A percentile compares a stretch with the other conserved stretches of the same genome.
phyloP scores from a whole-genome alignment of 2,113 vertebrate genomes.

The Heterotilapia buettikoferi region DNA sequence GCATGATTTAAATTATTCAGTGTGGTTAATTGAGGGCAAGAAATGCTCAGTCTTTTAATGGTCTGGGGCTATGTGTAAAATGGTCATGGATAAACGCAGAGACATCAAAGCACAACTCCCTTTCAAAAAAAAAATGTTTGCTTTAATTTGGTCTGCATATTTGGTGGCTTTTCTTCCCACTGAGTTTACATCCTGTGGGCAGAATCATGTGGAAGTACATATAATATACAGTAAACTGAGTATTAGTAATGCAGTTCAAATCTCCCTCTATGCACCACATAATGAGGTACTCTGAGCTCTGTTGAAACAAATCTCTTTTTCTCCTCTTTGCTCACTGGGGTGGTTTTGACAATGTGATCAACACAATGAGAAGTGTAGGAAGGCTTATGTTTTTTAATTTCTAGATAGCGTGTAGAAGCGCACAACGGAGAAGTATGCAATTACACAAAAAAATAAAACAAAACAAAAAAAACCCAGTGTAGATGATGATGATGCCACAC shows the following conservation, averaged over 20 bases:
- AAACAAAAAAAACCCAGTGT: not conserved
- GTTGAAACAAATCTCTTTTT: not conserved
- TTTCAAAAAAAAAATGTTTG: not conserved
- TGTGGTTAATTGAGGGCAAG: constrained; percentile 33
- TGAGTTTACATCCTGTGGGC: not conserved
- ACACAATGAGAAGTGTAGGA: not conserved
- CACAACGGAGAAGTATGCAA: not conserved
- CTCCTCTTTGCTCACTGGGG: not conserved
- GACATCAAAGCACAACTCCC: constrained; percentile 7
- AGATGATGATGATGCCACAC: not conserved
- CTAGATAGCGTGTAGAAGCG: not conserved
- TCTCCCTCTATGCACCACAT: not conserved
- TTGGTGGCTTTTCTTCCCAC: not conserved
- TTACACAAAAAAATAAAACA: not conserved
- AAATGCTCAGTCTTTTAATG: not conserved
- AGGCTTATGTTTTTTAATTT: constrained; percentile 12
- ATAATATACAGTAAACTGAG: not conserved
- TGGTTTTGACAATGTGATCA: constrained; percentile 24
- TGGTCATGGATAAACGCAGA: constrained; percentile 16
- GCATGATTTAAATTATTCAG: constrained; percentile 28
- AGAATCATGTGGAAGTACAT: not conserved
- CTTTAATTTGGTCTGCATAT: constrained; percentile 4
- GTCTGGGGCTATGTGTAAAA: constrained; percentile 13
- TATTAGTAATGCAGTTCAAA: constrained; percentile 1
- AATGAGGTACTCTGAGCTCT: not conserved